Evolutionary conservation across 1,140 invertebrate genomes (phyloP).

Genomic region (Drosophila athabasca): DNA sequence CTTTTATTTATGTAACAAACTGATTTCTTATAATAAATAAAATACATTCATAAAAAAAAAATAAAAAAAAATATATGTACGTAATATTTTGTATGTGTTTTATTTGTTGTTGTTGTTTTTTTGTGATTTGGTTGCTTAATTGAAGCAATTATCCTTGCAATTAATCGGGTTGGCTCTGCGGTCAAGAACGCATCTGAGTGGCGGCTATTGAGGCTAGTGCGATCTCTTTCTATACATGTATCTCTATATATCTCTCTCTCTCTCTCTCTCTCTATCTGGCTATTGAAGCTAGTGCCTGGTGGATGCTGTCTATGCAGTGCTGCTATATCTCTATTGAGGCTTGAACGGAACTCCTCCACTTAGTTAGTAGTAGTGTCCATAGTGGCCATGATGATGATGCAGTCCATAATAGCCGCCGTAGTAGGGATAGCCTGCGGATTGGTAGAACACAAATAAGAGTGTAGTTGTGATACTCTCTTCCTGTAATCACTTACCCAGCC

Average conservation of each 20-base stretch:
- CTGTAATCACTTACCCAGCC: background rate
- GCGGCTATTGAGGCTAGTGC: slow-evolving; percentile 47
- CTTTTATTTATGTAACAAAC: slow-evolving; percentile 40
- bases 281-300: slow-evolving; percentile 25
- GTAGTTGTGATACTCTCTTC: background rate
- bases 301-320: background rate
- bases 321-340: slow-evolving; percentile 38
- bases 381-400: slow-evolving; percentile 72
- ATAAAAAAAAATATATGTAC: background rate
- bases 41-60: no score
- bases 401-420: slow-evolving; percentile 79
- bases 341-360: background rate
- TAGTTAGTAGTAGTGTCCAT: slow-evolving; percentile 75
- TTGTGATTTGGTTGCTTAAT: slow-evolving; percentile 71
- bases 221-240: slow-evolving; percentile 17
- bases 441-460: background rate
- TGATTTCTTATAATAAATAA: no score
- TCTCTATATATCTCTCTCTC: slow-evolving; percentile 27
- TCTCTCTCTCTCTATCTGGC: background rate
- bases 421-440: slow-evolving; percentile 69
- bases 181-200: slow-evolving; percentile 53
- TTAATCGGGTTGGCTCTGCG: slow-evolving; percentile 36
- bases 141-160: slow-evolving; percentile 74
- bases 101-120: slow-evolving; percentile 45
- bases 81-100: slow-evolving; percentile 39